Conservation (phyloP, 2,113 vertebrate genomes). For the Cyrtonyx montezumae region DNA sequence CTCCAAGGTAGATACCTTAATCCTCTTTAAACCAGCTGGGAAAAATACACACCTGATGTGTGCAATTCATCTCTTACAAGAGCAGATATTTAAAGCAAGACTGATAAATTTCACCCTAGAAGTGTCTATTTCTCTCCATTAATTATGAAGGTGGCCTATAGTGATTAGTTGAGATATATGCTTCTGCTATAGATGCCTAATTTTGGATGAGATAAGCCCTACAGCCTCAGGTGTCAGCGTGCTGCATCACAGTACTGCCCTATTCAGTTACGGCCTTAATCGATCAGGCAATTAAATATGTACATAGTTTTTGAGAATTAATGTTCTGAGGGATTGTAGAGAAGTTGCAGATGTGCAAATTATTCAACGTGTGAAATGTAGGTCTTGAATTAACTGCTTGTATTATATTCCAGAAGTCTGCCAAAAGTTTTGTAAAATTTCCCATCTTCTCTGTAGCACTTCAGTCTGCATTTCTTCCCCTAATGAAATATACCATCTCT, state of each 20-base stretch:
- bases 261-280: conserved; percentile 32
- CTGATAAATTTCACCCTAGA: conserved; percentile 60
- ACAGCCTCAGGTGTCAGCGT: conserved; percentile 54
- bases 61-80: conserved; percentile 57
- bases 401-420: conserved; percentile 33
- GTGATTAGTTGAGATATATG: conserved; percentile 52
- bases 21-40: background rate
- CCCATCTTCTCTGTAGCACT: background rate
- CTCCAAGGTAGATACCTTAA: background rate
- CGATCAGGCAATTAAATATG: conserved; percentile 64
- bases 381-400: conserved; percentile 28
- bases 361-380: background rate
- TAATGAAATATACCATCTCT: background rate
- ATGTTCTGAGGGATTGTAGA: background rate
- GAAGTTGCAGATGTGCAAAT: conserved; percentile 19
- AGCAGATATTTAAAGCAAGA: conserved; percentile 65
- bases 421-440: background rate
- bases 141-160: conserved; percentile 43
- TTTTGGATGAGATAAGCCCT: conserved; percentile 45
- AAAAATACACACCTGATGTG: background rate
- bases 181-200: conserved; percentile 52
- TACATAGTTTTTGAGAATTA: conserved; percentile 41
- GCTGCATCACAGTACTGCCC: background rate
- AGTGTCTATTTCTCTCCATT: conserved; percentile 56
- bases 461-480: background rate